Percentiles rank a stretch among this genome's conserved stretches.
Conservation (phyloP, 2,113 vertebrate genomes). For the Paramormyrops kingsleyae region DNA sequence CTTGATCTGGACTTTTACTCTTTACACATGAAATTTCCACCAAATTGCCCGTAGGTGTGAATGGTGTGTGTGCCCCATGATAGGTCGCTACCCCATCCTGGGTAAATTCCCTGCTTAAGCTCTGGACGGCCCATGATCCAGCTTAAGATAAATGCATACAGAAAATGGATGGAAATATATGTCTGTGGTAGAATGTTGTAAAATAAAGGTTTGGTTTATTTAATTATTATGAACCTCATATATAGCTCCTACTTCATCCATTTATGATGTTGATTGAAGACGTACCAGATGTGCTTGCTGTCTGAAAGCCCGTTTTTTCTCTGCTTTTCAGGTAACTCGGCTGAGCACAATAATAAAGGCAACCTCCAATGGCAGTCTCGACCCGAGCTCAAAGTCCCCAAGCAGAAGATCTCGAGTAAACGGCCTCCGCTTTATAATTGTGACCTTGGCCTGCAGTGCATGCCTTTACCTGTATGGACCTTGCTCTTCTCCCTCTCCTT, state of each 20-base stretch:
- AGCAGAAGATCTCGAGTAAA: slow-evolving; percentile 95
- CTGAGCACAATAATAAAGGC: slow-evolving; percentile 75
- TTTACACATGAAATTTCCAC: background rate
- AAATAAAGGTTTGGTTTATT: background rate
- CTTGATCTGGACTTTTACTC: background rate
- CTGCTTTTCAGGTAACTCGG: slow-evolving; percentile 57
- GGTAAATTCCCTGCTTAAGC: background rate
- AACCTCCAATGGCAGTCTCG: slow-evolving; percentile 93
- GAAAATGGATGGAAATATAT: background rate
- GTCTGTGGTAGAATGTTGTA: background rate
- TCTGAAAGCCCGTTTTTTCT: background rate
- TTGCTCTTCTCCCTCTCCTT: slow-evolving; percentile 86
- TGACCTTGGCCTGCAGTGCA: slow-evolving; percentile 84
- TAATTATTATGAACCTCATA: background rate
- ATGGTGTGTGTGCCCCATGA: background rate
- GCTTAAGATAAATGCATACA: background rate
- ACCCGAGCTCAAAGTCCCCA: slow-evolving; percentile 72
- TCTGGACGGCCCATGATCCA: background rate
- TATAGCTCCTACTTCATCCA: background rate
- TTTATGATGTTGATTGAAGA: background rate
- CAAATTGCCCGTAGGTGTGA: background rate
- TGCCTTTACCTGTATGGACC: slow-evolving; percentile 83
- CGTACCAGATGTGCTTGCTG: background rate
- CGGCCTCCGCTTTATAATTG: slow-evolving; percentile 85
- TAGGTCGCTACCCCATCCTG: background rate